Conservation (phyloP, 2,888 invertebrate species). For the Nomada hirtipes region DNA sequence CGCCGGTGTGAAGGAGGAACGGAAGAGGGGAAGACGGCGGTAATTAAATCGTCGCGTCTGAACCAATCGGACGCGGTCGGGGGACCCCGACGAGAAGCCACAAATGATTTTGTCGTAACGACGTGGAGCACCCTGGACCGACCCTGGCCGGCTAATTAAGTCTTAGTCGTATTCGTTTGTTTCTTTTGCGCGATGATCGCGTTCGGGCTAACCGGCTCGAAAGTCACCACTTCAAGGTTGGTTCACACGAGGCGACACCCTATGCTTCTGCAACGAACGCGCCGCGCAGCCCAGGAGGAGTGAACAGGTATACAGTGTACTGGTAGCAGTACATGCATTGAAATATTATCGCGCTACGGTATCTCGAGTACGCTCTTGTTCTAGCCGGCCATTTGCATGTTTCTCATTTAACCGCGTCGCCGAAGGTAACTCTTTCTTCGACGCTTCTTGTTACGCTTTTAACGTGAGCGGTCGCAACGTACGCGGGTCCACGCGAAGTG, state of each 20-base stretch:
- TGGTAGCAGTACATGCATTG: slow-evolving; percentile 32
- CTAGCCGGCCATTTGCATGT: slow-evolving; percentile 45
- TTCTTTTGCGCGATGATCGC: slow-evolving; percentile 66
- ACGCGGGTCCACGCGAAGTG: background rate
- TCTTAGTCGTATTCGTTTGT: slow-evolving; percentile 67
- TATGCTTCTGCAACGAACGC: slow-evolving; percentile 11
- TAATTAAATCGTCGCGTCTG: slow-evolving; percentile 78
- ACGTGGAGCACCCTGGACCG: slow-evolving; percentile 67
- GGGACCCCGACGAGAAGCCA: slow-evolving; percentile 68
- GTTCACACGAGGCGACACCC: slow-evolving; percentile 60
- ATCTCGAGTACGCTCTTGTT: slow-evolving; percentile 50
- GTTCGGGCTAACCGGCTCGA: slow-evolving; percentile 64
- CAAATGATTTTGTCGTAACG: slow-evolving; percentile 76
- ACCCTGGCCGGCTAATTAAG: slow-evolving; percentile 72
- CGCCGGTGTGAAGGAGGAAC: slow-evolving; percentile 54
- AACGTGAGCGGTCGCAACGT: background rate
- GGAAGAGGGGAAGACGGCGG: slow-evolving; percentile 53
- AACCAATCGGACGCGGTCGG: slow-evolving; percentile 73
- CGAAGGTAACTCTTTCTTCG: slow-evolving; percentile 16
- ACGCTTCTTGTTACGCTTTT: slow-evolving; percentile 29
- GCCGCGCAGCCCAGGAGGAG: background rate
- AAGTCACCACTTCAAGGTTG: slow-evolving; percentile 67
- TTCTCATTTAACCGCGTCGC: slow-evolving; percentile 34
- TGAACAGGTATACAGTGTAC: background rate
- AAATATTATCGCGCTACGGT: slow-evolving; percentile 53